Percentiles rank a stretch among this genome's conserved stretches.
phyloP scores from a whole-genome alignment of 1,140 invertebrate genomes.

The Philopotamus ludificatus region DNA sequence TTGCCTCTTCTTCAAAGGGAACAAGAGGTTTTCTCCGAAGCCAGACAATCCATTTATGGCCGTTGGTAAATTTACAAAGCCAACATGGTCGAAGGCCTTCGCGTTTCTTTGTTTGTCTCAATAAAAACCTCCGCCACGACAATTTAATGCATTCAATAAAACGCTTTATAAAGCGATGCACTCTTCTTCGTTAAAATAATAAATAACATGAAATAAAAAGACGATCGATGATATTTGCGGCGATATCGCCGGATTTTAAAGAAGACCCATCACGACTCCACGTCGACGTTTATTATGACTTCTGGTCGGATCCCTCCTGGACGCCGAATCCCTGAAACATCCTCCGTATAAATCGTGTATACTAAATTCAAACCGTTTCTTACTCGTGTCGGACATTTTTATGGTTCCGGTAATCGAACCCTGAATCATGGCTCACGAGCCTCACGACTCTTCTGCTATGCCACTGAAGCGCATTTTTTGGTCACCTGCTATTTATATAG shows the following conservation, averaged over 20 bases:
- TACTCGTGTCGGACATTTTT: constrained; percentile 3
- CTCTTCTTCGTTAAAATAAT: too few relatives aligned
- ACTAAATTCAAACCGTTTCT: constrained; percentile 10
- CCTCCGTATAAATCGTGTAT: neutral
- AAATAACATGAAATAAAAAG: too few relatives aligned
- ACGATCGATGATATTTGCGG: too few relatives aligned
- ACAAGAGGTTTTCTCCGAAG: neutral
- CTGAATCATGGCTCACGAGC: constrained; percentile 26
- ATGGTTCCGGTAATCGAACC: constrained; percentile 1
- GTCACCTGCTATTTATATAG: constrained; percentile 15
- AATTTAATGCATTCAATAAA: neutral
- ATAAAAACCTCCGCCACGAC: neutral
- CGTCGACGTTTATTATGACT: too few relatives aligned
- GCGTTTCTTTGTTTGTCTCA: neutral
- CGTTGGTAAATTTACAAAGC: neutral
- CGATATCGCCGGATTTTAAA: too few relatives aligned
- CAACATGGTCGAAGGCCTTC: neutral
- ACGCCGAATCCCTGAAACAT: neutral
- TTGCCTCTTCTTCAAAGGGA: neutral
- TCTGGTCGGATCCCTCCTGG: too few relatives aligned
- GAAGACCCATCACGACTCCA: too few relatives aligned
- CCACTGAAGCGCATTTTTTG: constrained; percentile 6
- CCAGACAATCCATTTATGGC: neutral
- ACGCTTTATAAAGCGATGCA: neutral
- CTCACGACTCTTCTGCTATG: constrained; percentile 16